phyloP scores from a whole-genome alignment of 2,888 invertebrate genomes.

The Pogonocherus hispidulus region DNA sequence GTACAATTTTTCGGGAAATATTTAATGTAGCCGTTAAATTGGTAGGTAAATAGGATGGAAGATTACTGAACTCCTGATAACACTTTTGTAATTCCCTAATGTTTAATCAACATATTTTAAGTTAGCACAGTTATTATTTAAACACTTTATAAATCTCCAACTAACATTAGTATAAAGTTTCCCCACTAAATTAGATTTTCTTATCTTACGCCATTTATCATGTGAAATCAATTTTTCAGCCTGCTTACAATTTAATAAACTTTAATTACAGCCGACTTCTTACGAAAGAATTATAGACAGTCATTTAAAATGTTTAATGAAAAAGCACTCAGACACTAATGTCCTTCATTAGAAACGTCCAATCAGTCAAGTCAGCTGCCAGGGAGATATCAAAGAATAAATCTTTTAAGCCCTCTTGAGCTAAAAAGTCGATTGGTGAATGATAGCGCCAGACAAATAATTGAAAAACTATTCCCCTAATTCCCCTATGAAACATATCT shows the following conservation, averaged over 20 bases:
- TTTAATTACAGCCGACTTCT: conserved; percentile 5
- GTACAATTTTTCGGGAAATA: too few species aligned
- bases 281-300: conserved; percentile 17
- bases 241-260: conserved; percentile 10
- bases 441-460: conserved; percentile 3
- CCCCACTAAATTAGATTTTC: not conserved
- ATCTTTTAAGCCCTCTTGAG: conserved; percentile 11
- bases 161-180: not conserved
- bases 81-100: too few species aligned
- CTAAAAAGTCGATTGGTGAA: not conserved
- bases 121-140: not conserved
- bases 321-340: conserved; percentile 21
- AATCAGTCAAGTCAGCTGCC: conserved; percentile 29
- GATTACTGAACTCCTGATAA: not conserved
- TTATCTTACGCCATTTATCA: conserved; percentile 10
- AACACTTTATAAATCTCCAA: not conserved
- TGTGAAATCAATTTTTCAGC: not conserved
- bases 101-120: not conserved
- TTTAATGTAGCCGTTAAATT: not conserved
- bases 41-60: not conserved
- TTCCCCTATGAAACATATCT: not conserved
- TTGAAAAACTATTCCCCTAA: not conserved
- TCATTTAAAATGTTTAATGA: conserved; percentile 31
- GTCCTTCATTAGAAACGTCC: conserved; percentile 21
- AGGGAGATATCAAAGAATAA: conserved; percentile 17